Base-by-base conservation (phyloP, 1,140 invertebrate species). In the Anoplolepis gracilipes region DNA sequence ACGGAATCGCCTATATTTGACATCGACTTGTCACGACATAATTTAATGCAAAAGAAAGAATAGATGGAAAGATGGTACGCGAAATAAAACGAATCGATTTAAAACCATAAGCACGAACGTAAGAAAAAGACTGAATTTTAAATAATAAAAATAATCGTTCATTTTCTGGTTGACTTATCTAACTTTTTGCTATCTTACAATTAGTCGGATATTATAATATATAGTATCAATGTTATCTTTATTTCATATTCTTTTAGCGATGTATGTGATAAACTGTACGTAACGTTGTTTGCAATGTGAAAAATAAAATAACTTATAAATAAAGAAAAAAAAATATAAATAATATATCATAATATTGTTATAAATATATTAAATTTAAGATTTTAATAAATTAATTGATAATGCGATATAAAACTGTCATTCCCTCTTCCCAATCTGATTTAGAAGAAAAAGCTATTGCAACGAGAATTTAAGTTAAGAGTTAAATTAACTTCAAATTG, bases 11-110 rank as follows among this genome's bases (percentile, higher is more conserved):
- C 39, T 25, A 4, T 10, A 64, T 81, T 75, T 57, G 87, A 89
- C 84, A 79, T 62, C 73, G 59, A 72, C 53, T 57, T 89, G 87
- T 89, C 88, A 89, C 87, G 87, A 55, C 28, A 81, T 72, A 88
- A 88, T 88, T 76, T 28, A 25, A 28, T 22, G 30, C 16, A 64
- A 64, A 65, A 64, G 30, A 64, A 84, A 62, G 55, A 62, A 62
- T 64, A 53, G 53, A 1, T 16, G 0, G 11, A 22, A 2, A 84
- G 72, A 76, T 19, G 57, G 22, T 11, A 39, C 53, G 73, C 57
- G 33, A 2, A 55, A 53, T 33, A 25, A n/a, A 36, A 39, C 33
- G 19, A 30, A 84, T 77, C 75, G 69, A 85, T 79, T 49, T n/a
- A 39, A 25, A 42, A 13, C n/a, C 61, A 36, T 28, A 6, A 28